A percentile compares a stretch with the other conserved stretches of the same genome.
These are phyloP conservation scores for Caenorhabditis sulstoni DNA, from an alignment of 2,888 invertebrate genomes.

Conservation along the genomic window DNA sequence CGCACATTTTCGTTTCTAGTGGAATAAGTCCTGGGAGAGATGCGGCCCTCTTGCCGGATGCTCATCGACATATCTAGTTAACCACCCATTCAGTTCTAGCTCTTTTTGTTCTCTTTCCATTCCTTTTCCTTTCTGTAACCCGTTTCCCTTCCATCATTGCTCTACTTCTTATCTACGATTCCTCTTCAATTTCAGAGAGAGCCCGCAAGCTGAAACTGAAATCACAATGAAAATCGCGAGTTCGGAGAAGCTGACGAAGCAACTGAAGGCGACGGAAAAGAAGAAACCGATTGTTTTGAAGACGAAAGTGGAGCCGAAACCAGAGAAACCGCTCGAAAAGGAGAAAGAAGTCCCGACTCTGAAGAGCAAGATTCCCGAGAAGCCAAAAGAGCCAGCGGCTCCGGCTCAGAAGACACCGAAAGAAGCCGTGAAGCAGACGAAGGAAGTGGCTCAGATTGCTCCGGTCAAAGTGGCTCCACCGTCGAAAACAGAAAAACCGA, in stretches of 20 bases:
- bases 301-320: constrained; percentile 31
- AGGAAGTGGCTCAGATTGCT: not conserved
- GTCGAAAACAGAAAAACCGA: constrained; percentile 13
- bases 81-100: constrained; percentile 15
- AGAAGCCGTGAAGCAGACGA: too few relatives aligned
- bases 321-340: constrained; percentile 4
- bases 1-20: not conserved
- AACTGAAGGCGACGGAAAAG: constrained; percentile 35
- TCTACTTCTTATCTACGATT: too few relatives aligned
- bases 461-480: not conserved
- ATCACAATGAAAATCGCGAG: constrained; percentile 34
- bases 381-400: not conserved
- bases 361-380: constrained; percentile 9
- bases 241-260: constrained; percentile 39
- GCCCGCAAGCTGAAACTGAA: constrained; percentile 27
- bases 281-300: constrained; percentile 44
- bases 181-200: constrained; percentile 47
- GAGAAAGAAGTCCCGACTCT: not conserved
- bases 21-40: too few relatives aligned
- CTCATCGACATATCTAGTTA: not conserved
- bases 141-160: not conserved
- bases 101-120: not conserved
- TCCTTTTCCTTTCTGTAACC: constrained; percentile 1
- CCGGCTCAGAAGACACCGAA: not conserved
- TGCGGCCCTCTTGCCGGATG: too few relatives aligned